Base-by-base conservation (phyloP, 2,113 vertebrate genomes). In the Chionis minor region DNA sequence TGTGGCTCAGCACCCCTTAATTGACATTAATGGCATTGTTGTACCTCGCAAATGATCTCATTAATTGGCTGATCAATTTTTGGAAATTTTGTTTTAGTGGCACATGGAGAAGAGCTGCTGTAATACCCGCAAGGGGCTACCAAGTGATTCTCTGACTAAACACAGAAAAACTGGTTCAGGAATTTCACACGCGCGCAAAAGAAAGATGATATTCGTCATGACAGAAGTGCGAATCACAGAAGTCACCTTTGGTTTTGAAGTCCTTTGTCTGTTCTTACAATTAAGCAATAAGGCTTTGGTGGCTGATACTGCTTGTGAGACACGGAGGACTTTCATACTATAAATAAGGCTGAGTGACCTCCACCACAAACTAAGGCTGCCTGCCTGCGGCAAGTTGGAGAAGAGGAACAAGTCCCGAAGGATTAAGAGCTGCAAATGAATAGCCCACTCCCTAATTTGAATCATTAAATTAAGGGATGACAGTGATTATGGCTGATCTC, bases 401-500 rank as follows among this genome's bases (percentile, higher is more conserved):
- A 88, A 59, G 16, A 70, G 59, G 85, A 93, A 77, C 75, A 51
- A 47, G n/a, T 73, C 88, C 90, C 82, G 66, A 1, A 82, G 58
- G 85, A 94, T 70, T 95, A 73, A 61, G 81, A 95, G 75, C 88
- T 94, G 92, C 88, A 96, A 86, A 63, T 61, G 94, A 91, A 86
- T 73, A 88, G 69, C 88, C 58, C 66, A 56, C 74, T 30, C 56
- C 74, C 59, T 88, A 83, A 93, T 93, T 78, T 94, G 72, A 92
- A 88, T 88, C 79, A 81, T 42, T 55, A 88, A 93, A 95, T 92
- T 88, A 83, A 94, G 42, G 80, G 35, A 49, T 92, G 88, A 80
- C 66, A 35, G 52, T 69, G 88, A 90, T 96, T 83, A 58, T 13
- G 72, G 63, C 63, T 80, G 80, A 94, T 94, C 75, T 83, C 63